Evolutionary conservation across 2,888 invertebrate genomes (phyloP).

Genomic region (Lithophane leautieri): DNA sequence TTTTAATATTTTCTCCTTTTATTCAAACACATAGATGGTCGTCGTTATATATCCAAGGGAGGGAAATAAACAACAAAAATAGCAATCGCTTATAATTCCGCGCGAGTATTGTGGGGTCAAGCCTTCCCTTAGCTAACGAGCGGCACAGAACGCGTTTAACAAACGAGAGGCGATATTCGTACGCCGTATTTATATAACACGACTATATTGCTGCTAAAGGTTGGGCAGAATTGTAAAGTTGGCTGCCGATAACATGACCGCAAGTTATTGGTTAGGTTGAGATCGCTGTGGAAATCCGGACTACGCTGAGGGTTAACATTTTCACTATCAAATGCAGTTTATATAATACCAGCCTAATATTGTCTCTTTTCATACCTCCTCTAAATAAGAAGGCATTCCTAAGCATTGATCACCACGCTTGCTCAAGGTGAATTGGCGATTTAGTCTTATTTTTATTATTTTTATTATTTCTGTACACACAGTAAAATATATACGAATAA

Average conservation of each 20-base stretch:
- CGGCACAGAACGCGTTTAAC: conserved; percentile 49
- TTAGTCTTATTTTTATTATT: no score
- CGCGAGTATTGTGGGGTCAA: conserved; percentile 47
- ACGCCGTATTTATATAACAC: conserved; percentile 27
- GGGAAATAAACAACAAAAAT: conserved; percentile 45
- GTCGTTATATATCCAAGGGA: conserved; percentile 12
- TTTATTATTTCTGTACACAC: no score
- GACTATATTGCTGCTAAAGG: conserved; percentile 13
- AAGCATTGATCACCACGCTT: no score
- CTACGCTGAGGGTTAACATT: no score
- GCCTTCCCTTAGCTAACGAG: conserved; percentile 51
- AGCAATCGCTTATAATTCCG: conserved; percentile 52
- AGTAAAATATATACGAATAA: no score
- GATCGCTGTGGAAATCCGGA: neutral
- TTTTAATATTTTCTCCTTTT: neutral
- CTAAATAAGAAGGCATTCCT: no score
- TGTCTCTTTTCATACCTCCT: no score
- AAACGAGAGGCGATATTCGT: conserved; percentile 44
- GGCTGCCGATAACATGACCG: neutral
- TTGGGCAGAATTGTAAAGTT: conserved; percentile 30
- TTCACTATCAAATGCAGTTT: no score
- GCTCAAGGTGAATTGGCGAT: no score
- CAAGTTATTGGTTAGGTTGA: neutral
- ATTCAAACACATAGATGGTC: neutral
- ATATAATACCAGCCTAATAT: no score